phyloP scores from a whole-genome alignment of 2,888 invertebrate species.

The Hofmannophila pseudospretella region DNA sequence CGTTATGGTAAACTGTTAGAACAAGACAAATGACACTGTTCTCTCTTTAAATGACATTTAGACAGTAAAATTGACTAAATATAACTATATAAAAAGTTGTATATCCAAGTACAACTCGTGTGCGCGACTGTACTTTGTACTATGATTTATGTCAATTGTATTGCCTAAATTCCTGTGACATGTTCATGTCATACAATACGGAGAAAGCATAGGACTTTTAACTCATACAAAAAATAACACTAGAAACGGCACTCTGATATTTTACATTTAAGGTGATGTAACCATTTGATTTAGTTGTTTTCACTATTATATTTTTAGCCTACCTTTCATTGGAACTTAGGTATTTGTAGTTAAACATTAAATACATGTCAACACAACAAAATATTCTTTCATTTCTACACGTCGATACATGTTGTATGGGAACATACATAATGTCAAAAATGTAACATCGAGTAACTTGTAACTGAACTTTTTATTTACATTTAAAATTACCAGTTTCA shows the following conservation, averaged over 20 bases:
- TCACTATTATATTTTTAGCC: conserved; percentile 32
- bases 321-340: conserved; percentile 58
- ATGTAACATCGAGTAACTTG: not conserved
- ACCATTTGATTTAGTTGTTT: conserved; percentile 46
- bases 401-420: not conserved
- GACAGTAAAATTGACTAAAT: conserved; percentile 23
- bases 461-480: too few species aligned
- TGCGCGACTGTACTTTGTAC: not conserved
- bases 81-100: conserved; percentile 1
- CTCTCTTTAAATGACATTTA: conserved; percentile 27
- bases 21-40: conserved; percentile 39
- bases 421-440: too few species aligned
- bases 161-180: conserved; percentile 25
- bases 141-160: conserved; percentile 26
- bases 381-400: conserved; percentile 69
- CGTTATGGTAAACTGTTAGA: conserved; percentile 3
- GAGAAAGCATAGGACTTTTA: not conserved
- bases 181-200: not conserved
- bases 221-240: conserved; percentile 25
- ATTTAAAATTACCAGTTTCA: too few species aligned
- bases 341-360: conserved; percentile 72
- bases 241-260: conserved; percentile 57
- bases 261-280: conserved; percentile 47
- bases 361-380: conserved; percentile 76
- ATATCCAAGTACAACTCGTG: not conserved